Percentiles rank a stretch among this genome's conserved stretches.
Conservation (phyloP, 64 coral and sea anemone genomes). For the Acropora tenuis region DNA sequence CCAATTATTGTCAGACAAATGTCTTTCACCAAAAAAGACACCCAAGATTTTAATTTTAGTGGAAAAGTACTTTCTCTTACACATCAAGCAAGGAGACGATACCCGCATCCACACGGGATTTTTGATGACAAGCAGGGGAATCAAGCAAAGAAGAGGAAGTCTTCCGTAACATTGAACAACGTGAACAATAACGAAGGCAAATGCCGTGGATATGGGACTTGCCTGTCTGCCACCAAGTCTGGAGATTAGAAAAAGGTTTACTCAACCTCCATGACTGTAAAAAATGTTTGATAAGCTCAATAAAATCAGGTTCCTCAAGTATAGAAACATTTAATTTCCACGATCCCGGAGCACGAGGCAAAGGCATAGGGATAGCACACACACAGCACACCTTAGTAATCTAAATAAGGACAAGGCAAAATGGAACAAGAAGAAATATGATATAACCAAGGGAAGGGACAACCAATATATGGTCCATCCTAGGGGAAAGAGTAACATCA, state of each 20-base stretch:
- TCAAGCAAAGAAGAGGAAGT: not conserved
- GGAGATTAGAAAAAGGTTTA: not conserved
- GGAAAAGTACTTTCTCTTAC: not conserved
- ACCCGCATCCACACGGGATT: not conserved
- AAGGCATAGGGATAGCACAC: not conserved
- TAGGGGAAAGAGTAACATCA: not conserved
- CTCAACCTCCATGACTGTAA: not conserved
- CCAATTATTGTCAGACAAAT: conserved; percentile 20
- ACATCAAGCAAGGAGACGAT: not conserved
- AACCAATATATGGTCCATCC: not conserved
- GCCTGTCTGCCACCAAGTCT: conserved; percentile 50
- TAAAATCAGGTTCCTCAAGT: not conserved
- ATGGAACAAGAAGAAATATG: not conserved
- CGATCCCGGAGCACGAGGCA: not conserved
- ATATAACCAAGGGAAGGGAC: not conserved
- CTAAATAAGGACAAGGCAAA: conserved; percentile 12
- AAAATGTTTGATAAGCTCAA: not conserved
- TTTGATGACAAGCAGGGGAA: not conserved
- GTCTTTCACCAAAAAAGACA: not conserved
- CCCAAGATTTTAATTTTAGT: not conserved
- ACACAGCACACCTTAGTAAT: conserved; percentile 6
- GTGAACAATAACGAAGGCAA: not conserved
- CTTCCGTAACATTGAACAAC: not conserved
- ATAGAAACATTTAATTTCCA: not conserved
- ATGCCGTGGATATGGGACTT: conserved; percentile 13